A percentile compares a stretch with the other conserved stretches of the same genome.
phyloP scores from a whole-genome alignment of 2,113 vertebrate species.

The Formicarius rufipectus region DNA sequence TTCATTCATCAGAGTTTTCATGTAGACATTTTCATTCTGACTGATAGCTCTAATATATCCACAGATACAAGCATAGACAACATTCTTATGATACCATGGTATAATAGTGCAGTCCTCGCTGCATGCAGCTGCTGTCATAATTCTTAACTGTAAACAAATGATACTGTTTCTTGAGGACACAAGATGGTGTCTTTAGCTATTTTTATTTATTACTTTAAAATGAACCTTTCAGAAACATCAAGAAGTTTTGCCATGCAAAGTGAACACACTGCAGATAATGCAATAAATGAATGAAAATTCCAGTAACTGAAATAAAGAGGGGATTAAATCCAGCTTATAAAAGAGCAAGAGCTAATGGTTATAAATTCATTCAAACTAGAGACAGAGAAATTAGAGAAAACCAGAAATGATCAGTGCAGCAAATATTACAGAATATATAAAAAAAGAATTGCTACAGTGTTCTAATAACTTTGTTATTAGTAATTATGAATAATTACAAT shows the following conservation, averaged over 20 bases:
- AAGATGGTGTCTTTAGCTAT: not conserved
- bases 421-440: not conserved
- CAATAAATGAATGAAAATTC: not conserved
- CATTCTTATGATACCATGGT: not conserved
- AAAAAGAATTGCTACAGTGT: not conserved
- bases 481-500: not conserved
- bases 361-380: not conserved
- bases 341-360: not conserved
- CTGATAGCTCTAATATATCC: not conserved
- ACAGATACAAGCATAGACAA: not conserved
- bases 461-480: not conserved
- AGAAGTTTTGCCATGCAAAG: not conserved
- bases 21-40: not conserved
- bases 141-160: conserved; percentile 37
- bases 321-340: not conserved
- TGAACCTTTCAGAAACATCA: not conserved
- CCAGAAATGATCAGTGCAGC: not conserved
- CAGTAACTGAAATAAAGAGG: not conserved
- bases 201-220: conserved; percentile 9
- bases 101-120: not conserved
- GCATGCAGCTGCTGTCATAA: conserved; percentile 15
- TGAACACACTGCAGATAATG: not conserved
- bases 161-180: conserved; percentile 37
- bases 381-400: not conserved
- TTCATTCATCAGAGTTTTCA: not conserved